Evolutionary conservation across 2,888 invertebrate species (phyloP), one percentile per base, ranked within the genome.

Genomic region (Scaptomyza cyrtandrae): DNA sequence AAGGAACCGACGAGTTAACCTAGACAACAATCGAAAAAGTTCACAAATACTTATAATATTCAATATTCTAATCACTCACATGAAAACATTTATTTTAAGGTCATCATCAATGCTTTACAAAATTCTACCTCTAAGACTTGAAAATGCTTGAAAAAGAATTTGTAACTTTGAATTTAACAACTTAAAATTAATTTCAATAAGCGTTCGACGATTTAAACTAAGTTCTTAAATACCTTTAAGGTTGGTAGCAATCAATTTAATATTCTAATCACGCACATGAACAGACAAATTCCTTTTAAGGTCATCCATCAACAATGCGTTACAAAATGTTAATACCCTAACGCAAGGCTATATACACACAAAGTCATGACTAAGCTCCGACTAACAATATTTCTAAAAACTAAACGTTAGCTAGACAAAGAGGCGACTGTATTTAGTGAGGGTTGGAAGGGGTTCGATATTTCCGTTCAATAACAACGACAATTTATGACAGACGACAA

Each of bases 401-500:
- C 39, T 39, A 5, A 39, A 5, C 19, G 19, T 19, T 19, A 19
- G 35, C 10, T 37, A 61, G 71, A 61, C 76, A 75, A 58, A 46
- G 56, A 37, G 52, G 27, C 54, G 24, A 24, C 24, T 4, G 24
- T 24, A 3, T 3, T 2, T 2, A 24, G 24, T 4, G 45, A n/a
- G 19, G 2, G 46, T 7, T 9, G 41, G 39, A 31, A 41, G 41
- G 10, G 16, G 55, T 57, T 48, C 59, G 39, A 61, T 55, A 54
- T 16, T 45, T 62, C 54, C 58, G 37, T 19, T 33, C 43, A 55
- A 58, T 44, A 57, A 29, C 16, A 41, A 57, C 64, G 59, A 55
- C 62, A 67, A 73, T 75, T 75, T 78, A 63, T 72, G 74, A 78
- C 60, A 75, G 41, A 52, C 52, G 52, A 44, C 75, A 16, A 49